These are phyloP conservation scores for Coboldia fuscipes DNA, from an alignment of 1,140 invertebrate genomes.

Conservation along the genomic window DNA sequence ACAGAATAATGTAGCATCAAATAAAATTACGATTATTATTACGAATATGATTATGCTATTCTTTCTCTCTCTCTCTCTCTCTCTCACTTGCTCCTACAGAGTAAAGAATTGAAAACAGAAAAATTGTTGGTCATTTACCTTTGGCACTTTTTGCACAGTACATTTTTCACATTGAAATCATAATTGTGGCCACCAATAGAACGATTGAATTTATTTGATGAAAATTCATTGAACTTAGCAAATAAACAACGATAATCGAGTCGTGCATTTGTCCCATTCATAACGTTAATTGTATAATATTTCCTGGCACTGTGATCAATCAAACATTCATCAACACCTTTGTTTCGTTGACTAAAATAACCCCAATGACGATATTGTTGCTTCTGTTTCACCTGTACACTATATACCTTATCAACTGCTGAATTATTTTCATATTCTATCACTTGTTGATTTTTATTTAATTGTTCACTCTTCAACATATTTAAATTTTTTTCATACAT, in stretches of 20 bases:
- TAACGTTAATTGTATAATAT: not conserved
- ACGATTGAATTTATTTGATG: not conserved
- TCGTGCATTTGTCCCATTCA: not conserved
- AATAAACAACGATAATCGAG: not conserved
- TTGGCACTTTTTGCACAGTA: not conserved
- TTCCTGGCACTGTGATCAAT: not conserved
- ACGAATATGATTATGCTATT: too few species aligned
- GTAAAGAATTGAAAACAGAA: not conserved
- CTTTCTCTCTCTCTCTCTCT: too few species aligned
- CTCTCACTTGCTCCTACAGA: not conserved
- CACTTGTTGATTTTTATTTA: too few species aligned
- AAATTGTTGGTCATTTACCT: not conserved
- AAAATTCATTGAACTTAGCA: not conserved
- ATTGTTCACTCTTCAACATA: too few species aligned
- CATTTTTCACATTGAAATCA: too few species aligned
- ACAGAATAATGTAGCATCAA: not conserved
- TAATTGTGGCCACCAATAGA: not conserved
- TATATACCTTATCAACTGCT: too few species aligned
- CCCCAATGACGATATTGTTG: too few species aligned
- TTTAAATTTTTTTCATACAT: too few species aligned
- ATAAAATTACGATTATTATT: not conserved
- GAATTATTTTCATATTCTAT: too few species aligned
- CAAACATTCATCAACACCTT: constrained; percentile 1
- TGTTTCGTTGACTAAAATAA: constrained; percentile 2
- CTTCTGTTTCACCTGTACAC: too few species aligned